These are phyloP conservation scores for Delphinus delphis DNA, from an alignment of 2,113 vertebrate genomes.

Conservation along the genomic window DNA sequence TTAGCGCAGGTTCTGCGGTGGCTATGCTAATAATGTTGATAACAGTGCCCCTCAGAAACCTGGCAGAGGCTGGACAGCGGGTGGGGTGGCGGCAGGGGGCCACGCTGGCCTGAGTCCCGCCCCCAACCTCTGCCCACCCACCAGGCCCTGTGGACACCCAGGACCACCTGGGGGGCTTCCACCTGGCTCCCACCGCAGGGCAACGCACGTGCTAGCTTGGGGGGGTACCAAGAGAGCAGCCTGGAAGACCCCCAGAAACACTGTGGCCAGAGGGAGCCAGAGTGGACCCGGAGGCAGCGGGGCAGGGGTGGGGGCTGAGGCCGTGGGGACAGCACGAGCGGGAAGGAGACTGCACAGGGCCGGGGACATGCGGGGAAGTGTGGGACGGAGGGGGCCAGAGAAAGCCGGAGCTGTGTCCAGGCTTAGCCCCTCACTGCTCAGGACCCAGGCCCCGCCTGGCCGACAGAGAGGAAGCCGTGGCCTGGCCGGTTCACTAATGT, in stretches of 20 bases:
- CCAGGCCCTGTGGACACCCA: not conserved
- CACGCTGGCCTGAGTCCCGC: not conserved
- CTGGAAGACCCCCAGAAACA: not conserved
- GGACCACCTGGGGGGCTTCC: not conserved
- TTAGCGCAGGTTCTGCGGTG: not conserved
- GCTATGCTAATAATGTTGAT: conserved; percentile 31
- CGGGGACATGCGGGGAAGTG: not conserved
- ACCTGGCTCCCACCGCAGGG: not conserved
- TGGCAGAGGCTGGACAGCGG: not conserved
- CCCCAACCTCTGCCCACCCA: not conserved
- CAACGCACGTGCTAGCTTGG: too few relatives aligned
- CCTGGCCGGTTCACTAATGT: too few relatives aligned
- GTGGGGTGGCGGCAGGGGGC: not conserved
- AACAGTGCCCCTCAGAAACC: conserved; percentile 47
- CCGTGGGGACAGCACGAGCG: rapidly evolving
- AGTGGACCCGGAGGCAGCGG: not conserved
- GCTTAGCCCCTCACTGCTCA: not conserved
- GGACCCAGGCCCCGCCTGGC: too few relatives aligned
- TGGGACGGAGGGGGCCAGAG: not conserved
- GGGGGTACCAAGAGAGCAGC: not conserved
- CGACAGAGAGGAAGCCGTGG: too few relatives aligned
- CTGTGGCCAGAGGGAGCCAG: not conserved
- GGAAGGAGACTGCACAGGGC: rapidly evolving
- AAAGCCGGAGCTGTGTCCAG: too few relatives aligned
- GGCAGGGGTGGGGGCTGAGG: not conserved